Evolutionary conservation across 2,113 vertebrate species (phyloP).

Genomic region (Ceyx melanurus): DNA sequence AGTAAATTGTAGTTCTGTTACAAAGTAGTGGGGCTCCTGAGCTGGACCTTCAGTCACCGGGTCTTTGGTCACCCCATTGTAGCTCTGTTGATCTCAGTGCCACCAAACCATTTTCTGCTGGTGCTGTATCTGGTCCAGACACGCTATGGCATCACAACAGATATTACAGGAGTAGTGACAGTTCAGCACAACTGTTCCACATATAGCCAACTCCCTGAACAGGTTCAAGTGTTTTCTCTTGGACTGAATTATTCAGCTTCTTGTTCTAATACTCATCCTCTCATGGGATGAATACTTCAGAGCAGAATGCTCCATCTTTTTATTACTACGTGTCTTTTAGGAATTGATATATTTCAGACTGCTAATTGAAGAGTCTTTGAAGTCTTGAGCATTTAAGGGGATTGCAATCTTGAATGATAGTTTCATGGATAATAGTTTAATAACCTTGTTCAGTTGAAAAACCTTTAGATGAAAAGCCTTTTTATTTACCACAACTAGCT

Average conservation of each 20-base stretch:
- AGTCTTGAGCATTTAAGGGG: neutral
- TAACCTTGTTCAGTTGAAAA: neutral
- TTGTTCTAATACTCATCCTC: neutral
- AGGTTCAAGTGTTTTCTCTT: neutral
- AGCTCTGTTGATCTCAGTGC: neutral
- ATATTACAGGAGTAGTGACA: fast-evolving
- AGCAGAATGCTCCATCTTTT: neutral
- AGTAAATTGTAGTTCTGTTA: neutral
- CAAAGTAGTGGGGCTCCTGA: neutral
- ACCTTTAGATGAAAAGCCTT: neutral
- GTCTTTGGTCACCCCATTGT: neutral
- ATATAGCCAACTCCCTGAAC: neutral
- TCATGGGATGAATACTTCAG: neutral
- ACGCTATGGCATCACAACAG: neutral
- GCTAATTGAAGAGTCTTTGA: neutral
- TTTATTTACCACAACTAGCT: neutral
- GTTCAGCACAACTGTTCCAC: neutral
- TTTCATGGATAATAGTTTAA: neutral
- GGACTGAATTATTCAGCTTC: neutral
- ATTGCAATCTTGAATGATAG: neutral
- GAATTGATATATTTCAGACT: neutral
- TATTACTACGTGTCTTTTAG: neutral
- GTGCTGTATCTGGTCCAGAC: neutral
- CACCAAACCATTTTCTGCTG: neutral
- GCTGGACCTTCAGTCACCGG: neutral